Conservation (phyloP, 2,888 invertebrate genomes). For the Odontomyia ornata region DNA sequence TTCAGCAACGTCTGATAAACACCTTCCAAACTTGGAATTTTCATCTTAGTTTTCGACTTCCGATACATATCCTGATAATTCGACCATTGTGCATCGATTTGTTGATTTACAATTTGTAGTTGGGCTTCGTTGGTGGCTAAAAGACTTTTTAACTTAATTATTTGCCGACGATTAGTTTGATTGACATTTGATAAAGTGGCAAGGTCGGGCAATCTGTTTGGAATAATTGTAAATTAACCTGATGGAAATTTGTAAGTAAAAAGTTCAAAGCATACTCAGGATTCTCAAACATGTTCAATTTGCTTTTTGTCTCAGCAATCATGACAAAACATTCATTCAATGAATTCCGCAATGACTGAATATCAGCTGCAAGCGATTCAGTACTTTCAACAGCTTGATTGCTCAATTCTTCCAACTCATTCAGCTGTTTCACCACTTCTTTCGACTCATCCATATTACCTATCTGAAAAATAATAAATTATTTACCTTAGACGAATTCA, state of each 20-base stretch:
- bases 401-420: conserved; percentile 69
- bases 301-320: conserved; percentile 61
- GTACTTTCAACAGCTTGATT: conserved; percentile 72
- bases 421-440: conserved; percentile 65
- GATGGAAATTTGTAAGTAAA: not conserved
- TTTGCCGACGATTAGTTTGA: conserved; percentile 65
- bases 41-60: conserved; percentile 60
- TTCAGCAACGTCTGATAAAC: conserved; percentile 82
- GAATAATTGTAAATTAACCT: not conserved
- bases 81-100: conserved; percentile 81
- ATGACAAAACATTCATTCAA: conserved; percentile 65
- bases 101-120: conserved; percentile 74
- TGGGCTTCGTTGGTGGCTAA: conserved; percentile 80
- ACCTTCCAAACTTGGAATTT: conserved; percentile 74
- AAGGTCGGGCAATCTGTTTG: conserved; percentile 56
- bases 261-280: conserved; percentile 61
- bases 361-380: conserved; percentile 69
- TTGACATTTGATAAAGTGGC: conserved; percentile 57
- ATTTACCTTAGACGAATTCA: not conserved
- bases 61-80: conserved; percentile 68
- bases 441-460: conserved; percentile 70
- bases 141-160: conserved; percentile 75
- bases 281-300: conserved; percentile 59
- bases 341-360: conserved; percentile 66
- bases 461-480: conserved; percentile 55